A percentile compares a stretch with the other conserved stretches of the same genome.
phyloP scores from a whole-genome alignment of 2,113 vertebrate species.

The Cebus imitator region DNA sequence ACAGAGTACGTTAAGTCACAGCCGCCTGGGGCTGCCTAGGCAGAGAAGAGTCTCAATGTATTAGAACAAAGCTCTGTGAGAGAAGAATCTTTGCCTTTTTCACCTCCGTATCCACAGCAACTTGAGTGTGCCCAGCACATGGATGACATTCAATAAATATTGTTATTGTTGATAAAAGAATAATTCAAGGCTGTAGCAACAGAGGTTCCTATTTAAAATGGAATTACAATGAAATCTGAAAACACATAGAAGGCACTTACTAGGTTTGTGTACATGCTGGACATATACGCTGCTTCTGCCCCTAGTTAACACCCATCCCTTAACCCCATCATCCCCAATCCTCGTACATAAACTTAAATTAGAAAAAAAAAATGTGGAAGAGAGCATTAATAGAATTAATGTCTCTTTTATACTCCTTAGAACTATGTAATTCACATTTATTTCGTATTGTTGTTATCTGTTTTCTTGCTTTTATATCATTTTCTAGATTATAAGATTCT shows the following conservation, averaged over 20 bases:
- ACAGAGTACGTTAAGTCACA: neutral
- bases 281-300: neutral
- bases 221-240: neutral
- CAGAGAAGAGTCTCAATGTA: neutral
- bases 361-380: neutral
- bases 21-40: neutral
- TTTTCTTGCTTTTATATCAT: conserved; percentile 10
- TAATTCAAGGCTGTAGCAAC: neutral
- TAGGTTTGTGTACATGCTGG: neutral
- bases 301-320: neutral
- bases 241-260: neutral
- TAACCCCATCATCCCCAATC: neutral
- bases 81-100: neutral
- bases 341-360: neutral
- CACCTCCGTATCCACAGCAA: neutral
- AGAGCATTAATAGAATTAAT: neutral
- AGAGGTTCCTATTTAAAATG: neutral
- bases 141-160: neutral
- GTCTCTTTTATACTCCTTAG: neutral
- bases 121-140: neutral
- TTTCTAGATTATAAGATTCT: conserved; percentile 29
- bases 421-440: neutral
- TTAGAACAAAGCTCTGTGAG: neutral
- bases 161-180: neutral
- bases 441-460: neutral